Percentiles rank a stretch among this genome's conserved stretches.
phyloP scores from a whole-genome alignment of 2,797 vertebrate genomes.

The Syndactyla subalaris region DNA sequence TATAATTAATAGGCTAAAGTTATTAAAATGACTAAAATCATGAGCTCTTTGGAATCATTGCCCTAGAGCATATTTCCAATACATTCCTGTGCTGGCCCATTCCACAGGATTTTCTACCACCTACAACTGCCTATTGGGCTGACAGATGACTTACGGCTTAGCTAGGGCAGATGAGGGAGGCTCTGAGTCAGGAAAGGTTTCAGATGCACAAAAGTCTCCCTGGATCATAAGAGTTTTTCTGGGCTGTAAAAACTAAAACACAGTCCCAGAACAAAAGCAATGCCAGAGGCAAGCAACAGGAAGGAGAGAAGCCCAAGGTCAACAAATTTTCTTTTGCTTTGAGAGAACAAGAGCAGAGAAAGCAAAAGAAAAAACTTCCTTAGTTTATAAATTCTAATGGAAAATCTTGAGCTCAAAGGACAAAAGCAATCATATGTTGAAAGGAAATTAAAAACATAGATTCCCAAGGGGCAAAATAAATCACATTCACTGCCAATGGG shows the following conservation, averaged over 20 bases:
- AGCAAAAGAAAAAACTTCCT: neutral
- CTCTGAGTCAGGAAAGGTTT: neutral
- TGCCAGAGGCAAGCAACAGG: neutral
- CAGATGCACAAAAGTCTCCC: neutral
- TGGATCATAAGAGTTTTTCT: neutral
- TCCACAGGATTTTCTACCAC: neutral
- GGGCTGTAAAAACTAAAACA: neutral
- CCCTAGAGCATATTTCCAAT: neutral
- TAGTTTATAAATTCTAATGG: neutral
- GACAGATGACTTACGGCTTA: neutral
- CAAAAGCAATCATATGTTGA: neutral
- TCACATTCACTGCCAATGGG: neutral
- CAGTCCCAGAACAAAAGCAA: neutral
- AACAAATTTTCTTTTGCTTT: constrained; percentile 9
- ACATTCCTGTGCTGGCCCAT: neutral
- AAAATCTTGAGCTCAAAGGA: neutral
- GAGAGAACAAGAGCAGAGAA: neutral
- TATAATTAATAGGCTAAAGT: neutral
- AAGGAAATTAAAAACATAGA: constrained; percentile 8
- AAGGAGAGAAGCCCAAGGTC: neutral
- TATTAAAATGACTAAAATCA: neutral
- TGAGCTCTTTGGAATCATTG: neutral
- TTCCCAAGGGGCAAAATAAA: neutral
- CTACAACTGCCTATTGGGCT: neutral
- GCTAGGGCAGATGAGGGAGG: neutral